Conservation (phyloP, 2,113 vertebrate genomes). For the Ornithorhynchus anatinus region DNA sequence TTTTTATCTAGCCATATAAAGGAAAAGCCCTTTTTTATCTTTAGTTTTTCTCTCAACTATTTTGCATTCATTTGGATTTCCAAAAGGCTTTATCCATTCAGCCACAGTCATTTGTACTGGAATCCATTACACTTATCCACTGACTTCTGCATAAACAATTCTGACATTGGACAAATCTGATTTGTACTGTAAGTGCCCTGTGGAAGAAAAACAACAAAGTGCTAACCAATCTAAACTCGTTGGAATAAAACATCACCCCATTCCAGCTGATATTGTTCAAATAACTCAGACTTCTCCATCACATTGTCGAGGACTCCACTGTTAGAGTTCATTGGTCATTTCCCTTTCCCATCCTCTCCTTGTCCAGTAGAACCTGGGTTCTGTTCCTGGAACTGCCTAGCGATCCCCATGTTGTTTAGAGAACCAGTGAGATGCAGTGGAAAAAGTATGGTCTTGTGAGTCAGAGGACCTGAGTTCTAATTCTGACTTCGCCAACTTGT, state of each 20-base stretch:
- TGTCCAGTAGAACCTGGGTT: no score
- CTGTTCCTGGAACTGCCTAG: slow-evolving; percentile 14
- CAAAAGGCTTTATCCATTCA: neutral
- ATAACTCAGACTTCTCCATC: fast-evolving
- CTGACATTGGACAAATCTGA: neutral
- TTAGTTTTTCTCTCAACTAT: neutral
- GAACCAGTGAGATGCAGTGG: no score
- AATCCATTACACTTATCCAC: neutral
- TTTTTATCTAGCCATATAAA: neutral
- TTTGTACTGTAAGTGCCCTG: neutral
- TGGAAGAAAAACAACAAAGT: neutral
- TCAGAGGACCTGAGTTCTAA: no score
- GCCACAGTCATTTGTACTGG: neutral
- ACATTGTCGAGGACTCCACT: neutral
- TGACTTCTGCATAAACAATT: neutral
- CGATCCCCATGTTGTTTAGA: slow-evolving; percentile 27
- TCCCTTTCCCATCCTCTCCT: no score
- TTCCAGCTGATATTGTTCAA: neutral
- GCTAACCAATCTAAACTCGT: neutral
- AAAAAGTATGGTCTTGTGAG: no score
- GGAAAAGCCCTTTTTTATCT: neutral
- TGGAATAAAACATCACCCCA: no score
- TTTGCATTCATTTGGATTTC: neutral
- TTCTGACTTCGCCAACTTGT: no score
- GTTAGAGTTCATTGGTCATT: neutral